Evolutionary conservation across 2,888 invertebrate species (phyloP).

Genomic region (Drosophila hamatofila): DNA sequence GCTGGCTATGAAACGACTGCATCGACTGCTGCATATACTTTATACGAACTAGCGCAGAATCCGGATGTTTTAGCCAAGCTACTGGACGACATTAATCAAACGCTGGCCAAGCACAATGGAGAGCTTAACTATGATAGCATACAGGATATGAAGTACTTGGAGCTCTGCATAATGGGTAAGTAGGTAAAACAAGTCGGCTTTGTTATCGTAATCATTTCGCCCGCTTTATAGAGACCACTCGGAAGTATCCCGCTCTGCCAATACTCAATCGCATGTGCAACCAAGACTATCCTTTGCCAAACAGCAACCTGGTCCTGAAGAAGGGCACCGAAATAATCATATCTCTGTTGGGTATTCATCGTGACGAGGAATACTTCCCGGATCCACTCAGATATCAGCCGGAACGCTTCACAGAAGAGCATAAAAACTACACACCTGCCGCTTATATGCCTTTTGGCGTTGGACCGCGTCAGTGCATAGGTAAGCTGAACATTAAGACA

Average conservation of each 20-base stretch:
- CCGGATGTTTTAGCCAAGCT: conserved; percentile 83
- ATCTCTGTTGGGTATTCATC: conserved; percentile 84
- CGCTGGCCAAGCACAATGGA: conserved; percentile 81
- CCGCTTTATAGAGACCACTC: conserved; percentile 78
- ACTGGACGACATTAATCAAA: conserved; percentile 83
- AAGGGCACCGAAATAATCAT: conserved; percentile 84
- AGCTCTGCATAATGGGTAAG: conserved; percentile 84
- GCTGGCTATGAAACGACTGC: conserved; percentile 86
- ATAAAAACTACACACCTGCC: conserved; percentile 72
- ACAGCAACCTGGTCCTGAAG: conserved; percentile 77
- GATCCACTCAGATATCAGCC: conserved; percentile 85
- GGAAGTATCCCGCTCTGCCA: conserved; percentile 85
- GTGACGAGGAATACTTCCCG: conserved; percentile 84
- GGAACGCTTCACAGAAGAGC: conserved; percentile 84
- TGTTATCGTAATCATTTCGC: background rate
- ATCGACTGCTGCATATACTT: conserved; percentile 83
- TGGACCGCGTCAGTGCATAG: conserved; percentile 85
- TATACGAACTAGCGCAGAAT: conserved; percentile 85
- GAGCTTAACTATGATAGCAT: conserved; percentile 85
- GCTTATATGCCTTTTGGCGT: conserved; percentile 85
- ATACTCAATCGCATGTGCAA: conserved; percentile 85
- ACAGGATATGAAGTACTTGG: conserved; percentile 85
- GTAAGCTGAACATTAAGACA: conserved; percentile 57
- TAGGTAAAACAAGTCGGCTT: background rate
- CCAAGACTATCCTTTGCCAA: conserved; percentile 81